Base-by-base conservation (phyloP, 2,888 invertebrate genomes). In the Eupithecia tripunctaria region DNA sequence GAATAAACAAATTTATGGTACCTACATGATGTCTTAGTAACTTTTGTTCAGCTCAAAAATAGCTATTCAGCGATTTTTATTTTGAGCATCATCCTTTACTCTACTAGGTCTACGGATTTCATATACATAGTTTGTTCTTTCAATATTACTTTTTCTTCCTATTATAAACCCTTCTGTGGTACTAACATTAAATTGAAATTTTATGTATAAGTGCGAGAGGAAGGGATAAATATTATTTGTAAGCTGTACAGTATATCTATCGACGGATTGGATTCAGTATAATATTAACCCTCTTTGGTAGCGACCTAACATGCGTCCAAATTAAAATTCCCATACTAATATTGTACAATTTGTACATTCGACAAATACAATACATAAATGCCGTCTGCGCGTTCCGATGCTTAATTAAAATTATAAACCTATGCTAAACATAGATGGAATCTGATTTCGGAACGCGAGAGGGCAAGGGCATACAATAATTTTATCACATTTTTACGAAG, bases 331-430 rank as follows among this genome's bases (percentile, higher is more conserved):
- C 81, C 80, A 79, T 82, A 83, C 83, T 85, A 83, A 76, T 82
- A 85, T 76, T 89, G 86, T 89, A 89, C 87, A 87, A 84, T 81
- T 76, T 89, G 86, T 89, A 89, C 87, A 87, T 84, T 81, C 81
- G 83, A 87, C 84, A 81, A 56, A 56, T 80, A 36, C 27, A 6
- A 47, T 56, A 63, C 12, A 0, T 36, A 60, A 60, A 29, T 66
- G 32, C 51, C 60, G 38, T 67, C 65, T 65, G 51, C 41, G 71
- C 59, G 63, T 67, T 60, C n/a, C 41, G n/a, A 56, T 51, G 60
- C 38, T 27, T 60, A 62, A 14, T 12, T 29, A 43, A 32, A 32
- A 47, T 29, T 43, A 68, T 62, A 59, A 64, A 25, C 60, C 59
- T 70, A 69, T 59, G 12, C n/a, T 41, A 51, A 69, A 56, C 38